A percentile compares a stretch with the other conserved stretches of the same genome.
Evolutionary conservation across 2,113 vertebrate genomes (phyloP).

Genomic region (Sus scrofa): T2T-Sscrofa CM000830.6:111037501-111038000

Average conservation of each 20-base stretch:
- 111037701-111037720: conserved; percentile 6
- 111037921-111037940: background rate
- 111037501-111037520: conserved; percentile 28
- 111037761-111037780: background rate
- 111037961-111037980: background rate
- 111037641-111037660: background rate
- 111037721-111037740: background rate
- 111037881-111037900: background rate
- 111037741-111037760: conserved; percentile 13
- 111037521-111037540: background rate
- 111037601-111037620: conserved; percentile 48
- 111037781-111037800: conserved; percentile 33
- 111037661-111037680: conserved; percentile 47
- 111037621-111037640: background rate
- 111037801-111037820: conserved; percentile 8
- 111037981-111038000: conserved; percentile 6
- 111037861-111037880: background rate
- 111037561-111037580: conserved; percentile 29
- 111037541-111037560: background rate
- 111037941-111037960: background rate
- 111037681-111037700: background rate
- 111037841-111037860: conserved; percentile 16
- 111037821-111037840: background rate
- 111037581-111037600: conserved; percentile 54
- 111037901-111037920: conserved; percentile 41